Evolutionary conservation across 2,888 invertebrate species (phyloP).

Genomic region (Periphyllus acericola): DNA sequence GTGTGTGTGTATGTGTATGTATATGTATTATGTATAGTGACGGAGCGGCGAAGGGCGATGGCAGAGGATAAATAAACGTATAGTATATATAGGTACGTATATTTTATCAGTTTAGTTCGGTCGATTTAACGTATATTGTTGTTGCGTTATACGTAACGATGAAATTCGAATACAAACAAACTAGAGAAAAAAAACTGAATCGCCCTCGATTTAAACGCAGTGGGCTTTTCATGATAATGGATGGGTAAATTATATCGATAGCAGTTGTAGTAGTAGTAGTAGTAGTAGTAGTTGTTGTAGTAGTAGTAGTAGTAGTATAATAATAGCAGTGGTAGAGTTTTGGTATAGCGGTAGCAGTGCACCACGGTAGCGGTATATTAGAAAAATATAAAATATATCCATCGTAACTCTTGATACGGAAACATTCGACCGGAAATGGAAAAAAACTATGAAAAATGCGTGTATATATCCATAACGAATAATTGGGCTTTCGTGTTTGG

Average conservation of each 20-base stretch:
- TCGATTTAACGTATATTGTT: slow-evolving; percentile 42
- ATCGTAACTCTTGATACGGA: slow-evolving; percentile 18
- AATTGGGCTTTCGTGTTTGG: slow-evolving; percentile 6
- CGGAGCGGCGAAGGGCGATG: too few species aligned
- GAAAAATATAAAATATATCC: not conserved
- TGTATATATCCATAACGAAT: not conserved
- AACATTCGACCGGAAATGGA: slow-evolving; percentile 41
- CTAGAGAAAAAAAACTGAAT: not conserved
- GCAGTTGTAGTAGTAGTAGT: not conserved
- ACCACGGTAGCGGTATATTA: not conserved
- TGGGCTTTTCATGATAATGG: slow-evolving; percentile 21
- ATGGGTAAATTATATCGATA: slow-evolving; percentile 3
- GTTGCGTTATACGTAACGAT: not conserved
- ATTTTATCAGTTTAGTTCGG: slow-evolving; percentile 52
- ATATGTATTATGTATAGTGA: too few species aligned
- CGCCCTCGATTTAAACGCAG: slow-evolving; percentile 18
- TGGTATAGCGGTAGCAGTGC: too few species aligned
- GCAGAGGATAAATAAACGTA: slow-evolving; percentile 10
- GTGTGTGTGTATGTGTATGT: not conserved
- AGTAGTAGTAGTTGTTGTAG: not conserved
- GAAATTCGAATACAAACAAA: slow-evolving; percentile 21
- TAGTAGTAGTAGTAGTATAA: not conserved
- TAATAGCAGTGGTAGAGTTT: too few species aligned
- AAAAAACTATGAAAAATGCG: slow-evolving; percentile 28
- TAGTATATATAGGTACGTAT: not conserved